phyloP scores from a whole-genome alignment of 2,797 vertebrate species.

The Telmatherina bonti region DNA sequence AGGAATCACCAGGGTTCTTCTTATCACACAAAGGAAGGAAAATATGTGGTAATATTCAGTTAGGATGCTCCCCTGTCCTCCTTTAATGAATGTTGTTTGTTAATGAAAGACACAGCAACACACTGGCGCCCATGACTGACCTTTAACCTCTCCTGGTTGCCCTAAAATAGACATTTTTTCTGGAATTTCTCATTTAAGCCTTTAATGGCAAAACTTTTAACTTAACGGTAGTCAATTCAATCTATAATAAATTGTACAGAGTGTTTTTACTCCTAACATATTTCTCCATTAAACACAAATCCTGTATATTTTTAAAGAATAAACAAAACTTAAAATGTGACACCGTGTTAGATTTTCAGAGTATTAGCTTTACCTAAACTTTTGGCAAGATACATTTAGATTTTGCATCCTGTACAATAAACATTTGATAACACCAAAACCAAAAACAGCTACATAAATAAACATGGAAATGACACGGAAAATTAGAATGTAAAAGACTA shows the following conservation, averaged over 20 bases:
- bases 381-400: background rate
- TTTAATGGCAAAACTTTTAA: slow-evolving; percentile 5
- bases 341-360: background rate
- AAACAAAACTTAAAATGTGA: background rate
- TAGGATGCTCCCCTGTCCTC: slow-evolving; percentile 69
- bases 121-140: slow-evolving; percentile 67
- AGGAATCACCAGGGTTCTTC: slow-evolving; percentile 86
- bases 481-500: background rate
- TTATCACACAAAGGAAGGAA: slow-evolving; percentile 82
- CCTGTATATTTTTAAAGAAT: background rate
- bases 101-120: slow-evolving; percentile 78
- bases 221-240: background rate
- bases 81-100: slow-evolving; percentile 84
- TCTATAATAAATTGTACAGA: background rate
- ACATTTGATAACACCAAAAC: background rate
- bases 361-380: background rate
- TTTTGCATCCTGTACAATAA: background rate
- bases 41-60: slow-evolving; percentile 82
- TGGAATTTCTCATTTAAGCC: slow-evolving; percentile 31
- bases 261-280: background rate
- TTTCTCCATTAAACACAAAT: background rate
- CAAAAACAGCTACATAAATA: background rate
- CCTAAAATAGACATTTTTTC: slow-evolving; percentile 54
- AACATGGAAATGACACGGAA: too few relatives aligned
- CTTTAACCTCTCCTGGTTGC: slow-evolving; percentile 68